These are phyloP conservation scores for Acanthosepion lycidas DNA, from an alignment of 2,888 invertebrate genomes.

Conservation along the genomic window DNA sequence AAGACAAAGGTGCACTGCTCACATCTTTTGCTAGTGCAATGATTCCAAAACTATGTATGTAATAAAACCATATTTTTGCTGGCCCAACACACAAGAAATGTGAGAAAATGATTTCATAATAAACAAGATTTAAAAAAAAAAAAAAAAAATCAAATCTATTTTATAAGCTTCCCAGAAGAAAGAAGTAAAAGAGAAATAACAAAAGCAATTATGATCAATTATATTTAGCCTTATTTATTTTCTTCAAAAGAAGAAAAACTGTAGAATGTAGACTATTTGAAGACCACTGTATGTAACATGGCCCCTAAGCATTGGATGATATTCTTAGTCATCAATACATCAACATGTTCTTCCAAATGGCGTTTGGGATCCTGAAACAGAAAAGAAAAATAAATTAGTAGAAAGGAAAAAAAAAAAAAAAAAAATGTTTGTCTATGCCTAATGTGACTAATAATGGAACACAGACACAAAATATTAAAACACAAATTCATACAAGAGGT, in stretches of 20 bases:
- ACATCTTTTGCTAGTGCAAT: too few species aligned
- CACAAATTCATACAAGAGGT: background rate
- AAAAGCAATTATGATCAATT: background rate
- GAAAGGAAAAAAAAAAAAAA: background rate
- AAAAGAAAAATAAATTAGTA: slow-evolving; percentile 35
- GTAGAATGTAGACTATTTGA: slow-evolving; percentile 81
- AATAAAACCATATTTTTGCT: too few species aligned
- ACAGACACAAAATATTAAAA: background rate
- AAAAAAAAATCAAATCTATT: too few species aligned
- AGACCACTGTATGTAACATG: slow-evolving; percentile 88
- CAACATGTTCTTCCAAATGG: slow-evolving; percentile 98
- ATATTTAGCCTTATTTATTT: slow-evolving; percentile 1
- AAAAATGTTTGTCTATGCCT: background rate
- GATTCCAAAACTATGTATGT: too few species aligned
- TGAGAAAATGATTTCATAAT: too few species aligned
- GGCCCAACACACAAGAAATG: too few species aligned
- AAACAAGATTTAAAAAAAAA: too few species aligned
- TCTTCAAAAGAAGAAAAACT: background rate
- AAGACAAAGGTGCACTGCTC: too few species aligned
- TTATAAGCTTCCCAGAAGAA: background rate
- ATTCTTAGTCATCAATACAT: slow-evolving; percentile 95
- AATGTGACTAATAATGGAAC: background rate
- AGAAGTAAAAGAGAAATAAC: background rate
- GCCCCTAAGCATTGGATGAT: slow-evolving; percentile 98
- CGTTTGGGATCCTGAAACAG: slow-evolving; percentile 92